Evolutionary conservation across 2,113 vertebrate species (phyloP), one percentile per base, ranked within the genome.

Genomic region (Barbus barbus): DNA sequence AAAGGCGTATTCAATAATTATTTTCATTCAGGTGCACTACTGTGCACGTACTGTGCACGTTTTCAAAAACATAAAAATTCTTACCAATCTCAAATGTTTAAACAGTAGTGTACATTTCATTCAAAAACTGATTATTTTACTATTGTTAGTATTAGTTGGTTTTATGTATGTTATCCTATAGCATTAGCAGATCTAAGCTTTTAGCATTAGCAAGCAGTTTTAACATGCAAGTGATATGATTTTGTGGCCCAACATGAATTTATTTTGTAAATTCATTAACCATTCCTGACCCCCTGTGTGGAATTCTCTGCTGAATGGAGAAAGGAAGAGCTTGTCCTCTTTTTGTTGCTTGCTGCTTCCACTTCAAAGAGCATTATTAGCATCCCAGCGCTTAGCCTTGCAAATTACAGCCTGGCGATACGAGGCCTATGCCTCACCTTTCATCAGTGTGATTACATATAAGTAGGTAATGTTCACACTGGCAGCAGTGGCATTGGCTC

Each of bases 341-440:
- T 38, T 65, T n/a, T 56, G n/a, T 24, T 84, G 44, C 60, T 56
- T 83, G 28, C 26, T 71, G 51, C 44, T 81, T 69, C 78, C 63
- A 81, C 71, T 89, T 87, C 81, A 89, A 87, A 89, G 81, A 84
- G 48, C 56, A 2, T 87, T 89, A 87, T 67, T 84, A 85, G 48
- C 81, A 80, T 79, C 38, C 56, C 69, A 24, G 71, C 82, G 65
- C 81, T 85, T 85, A 81, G 7, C 51, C 31, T 24, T 31, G 78
- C 33, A 87, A 89, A 89, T 89, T 85, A 87, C 75, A 87, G 88
- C 72, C 81, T 73, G 2, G 46, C 65, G 73, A 85, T 58, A 58
- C 56, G 26, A 60, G 58, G 51, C 51, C 63, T 46, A 26, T 63
- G 38, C 46, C 69, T 84, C 69, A 82, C 73, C 88, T 89, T 85